These are phyloP conservation scores for Beaufortia kweichowensis DNA, from an alignment of 2,113 vertebrate genomes.

Conservation along the genomic window DNA sequence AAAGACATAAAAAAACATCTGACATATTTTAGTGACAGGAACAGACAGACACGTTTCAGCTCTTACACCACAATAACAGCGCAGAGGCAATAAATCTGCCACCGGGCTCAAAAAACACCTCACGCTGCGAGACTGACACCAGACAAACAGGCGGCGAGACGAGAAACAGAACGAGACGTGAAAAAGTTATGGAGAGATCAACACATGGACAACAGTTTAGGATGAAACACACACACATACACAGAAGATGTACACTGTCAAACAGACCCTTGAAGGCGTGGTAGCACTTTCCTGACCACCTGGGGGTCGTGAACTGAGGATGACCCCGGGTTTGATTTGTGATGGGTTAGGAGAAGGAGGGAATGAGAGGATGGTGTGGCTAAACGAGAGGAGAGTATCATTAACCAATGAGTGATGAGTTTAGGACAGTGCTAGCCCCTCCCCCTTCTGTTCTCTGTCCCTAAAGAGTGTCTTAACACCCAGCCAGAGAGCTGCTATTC, in stretches of 20 bases:
- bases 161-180: constrained; percentile 27
- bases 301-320: constrained; percentile 96
- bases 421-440: constrained; percentile 76
- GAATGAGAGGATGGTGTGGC: constrained; percentile 58
- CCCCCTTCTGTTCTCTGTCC: constrained; percentile 64
- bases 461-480: constrained; percentile 50
- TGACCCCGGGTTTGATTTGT: constrained; percentile 91
- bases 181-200: constrained; percentile 35
- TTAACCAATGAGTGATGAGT: constrained; percentile 81
- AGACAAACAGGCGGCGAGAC: constrained; percentile 38
- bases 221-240: constrained; percentile 41
- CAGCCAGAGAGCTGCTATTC: constrained; percentile 55
- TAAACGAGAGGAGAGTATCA: constrained; percentile 69
- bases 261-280: constrained; percentile 44
- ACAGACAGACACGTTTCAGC: constrained; percentile 54
- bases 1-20: constrained; percentile 1
- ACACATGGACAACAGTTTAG: constrained; percentile 41
- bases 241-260: constrained; percentile 27
- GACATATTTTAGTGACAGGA: constrained; percentile 56
- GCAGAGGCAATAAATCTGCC: constrained; percentile 55
- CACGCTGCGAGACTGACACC: constrained; percentile 13
- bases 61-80: constrained; percentile 53
- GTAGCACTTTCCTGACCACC: constrained; percentile 85
- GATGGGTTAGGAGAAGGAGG: constrained; percentile 73
- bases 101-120: constrained; percentile 51